Evolutionary conservation across 2,888 invertebrate genomes (phyloP).

Genomic region (Plagiodera versicolora): DNA sequence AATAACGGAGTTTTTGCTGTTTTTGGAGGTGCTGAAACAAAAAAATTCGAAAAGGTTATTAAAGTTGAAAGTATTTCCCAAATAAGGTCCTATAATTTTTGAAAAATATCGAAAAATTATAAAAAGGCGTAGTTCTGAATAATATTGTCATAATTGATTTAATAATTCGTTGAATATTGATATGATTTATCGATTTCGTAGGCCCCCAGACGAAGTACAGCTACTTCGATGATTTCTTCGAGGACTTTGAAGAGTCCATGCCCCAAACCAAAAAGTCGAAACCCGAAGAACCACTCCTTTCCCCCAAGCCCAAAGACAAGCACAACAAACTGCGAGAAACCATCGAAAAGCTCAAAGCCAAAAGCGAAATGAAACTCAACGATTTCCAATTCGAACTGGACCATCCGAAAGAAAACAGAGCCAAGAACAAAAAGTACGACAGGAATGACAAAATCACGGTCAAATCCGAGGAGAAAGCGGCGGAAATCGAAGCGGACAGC

Average conservation of each 20-base stretch:
- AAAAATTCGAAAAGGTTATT: too few species aligned
- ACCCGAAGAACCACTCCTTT: constrained; percentile 21
- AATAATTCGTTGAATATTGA: too few species aligned
- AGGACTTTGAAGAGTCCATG: constrained; percentile 34
- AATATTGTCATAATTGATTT: too few species aligned
- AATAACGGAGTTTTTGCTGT: too few species aligned
- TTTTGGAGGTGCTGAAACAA: too few species aligned
- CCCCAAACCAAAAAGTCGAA: constrained; percentile 30
- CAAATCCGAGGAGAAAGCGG: constrained; percentile 35
- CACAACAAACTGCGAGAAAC: constrained; percentile 56
- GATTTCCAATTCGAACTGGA: constrained; percentile 44
- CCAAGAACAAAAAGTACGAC: constrained; percentile 42
- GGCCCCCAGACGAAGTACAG: constrained; percentile 20
- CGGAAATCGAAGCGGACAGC: constrained; percentile 42
- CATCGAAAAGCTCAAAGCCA: constrained; percentile 67
- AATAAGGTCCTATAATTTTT: too few species aligned
- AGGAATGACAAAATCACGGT: constrained; percentile 37
- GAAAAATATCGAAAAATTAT: too few species aligned
- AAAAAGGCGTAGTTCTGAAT: too few species aligned
- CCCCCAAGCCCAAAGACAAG: constrained; percentile 50
- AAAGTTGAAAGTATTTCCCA: too few species aligned
- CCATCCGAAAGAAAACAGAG: constrained; percentile 46
- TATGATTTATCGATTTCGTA: background rate
- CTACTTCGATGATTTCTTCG: constrained; percentile 43
- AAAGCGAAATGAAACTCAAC: constrained; percentile 60